Base-by-base conservation (phyloP, 2,888 invertebrate genomes). In the Brenthis hecate region DNA sequence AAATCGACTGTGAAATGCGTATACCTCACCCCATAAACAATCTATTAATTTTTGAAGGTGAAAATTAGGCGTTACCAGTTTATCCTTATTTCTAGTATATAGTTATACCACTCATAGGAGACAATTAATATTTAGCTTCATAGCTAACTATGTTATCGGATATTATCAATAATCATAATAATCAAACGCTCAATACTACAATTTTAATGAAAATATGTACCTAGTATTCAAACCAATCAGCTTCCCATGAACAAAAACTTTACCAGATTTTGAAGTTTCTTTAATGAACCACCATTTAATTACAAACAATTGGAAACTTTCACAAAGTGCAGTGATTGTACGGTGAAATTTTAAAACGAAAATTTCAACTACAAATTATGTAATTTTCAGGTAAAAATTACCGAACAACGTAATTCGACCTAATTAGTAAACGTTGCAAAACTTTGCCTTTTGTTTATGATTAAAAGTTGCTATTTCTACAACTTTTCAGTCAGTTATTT, bases 251-350 rank as follows among this genome's bases (percentile, higher is more conserved):
- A 63, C 19, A 13, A 53, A 13, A 56, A 71, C 51, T 64, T 58
- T 62, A 66, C 66, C 66, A 64, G 50, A 69, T 51, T 61, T 36
- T 51, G 36, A 48, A 64, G 64, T 69, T 61, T 60, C 43, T 66
- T 56, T 56, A 65, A 55, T n/a, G 51, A 66, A 58, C 58, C 28
- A 23, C 58, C 68, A 55, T 69, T 71, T 64, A 58, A 55, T 51
- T 51, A n/a, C 61, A 32, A 61, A 61, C 56, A n/a, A 36, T 51
- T 53, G 56, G n/a, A 67, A 67, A 62, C 62, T 67, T 66, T 67
- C 32, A 56, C 67, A 47, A 47, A 61, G 51, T 51, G 50, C 60
- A 32, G 32, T 61, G 55, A 64, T 64, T 61, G 61, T 51, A 51
- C 51, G 16, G 16, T 61, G 16, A 32, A 51, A 32, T 61, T 61